Base-by-base conservation (phyloP, 2,113 vertebrate species). In the Spea bombifrons region DNA sequence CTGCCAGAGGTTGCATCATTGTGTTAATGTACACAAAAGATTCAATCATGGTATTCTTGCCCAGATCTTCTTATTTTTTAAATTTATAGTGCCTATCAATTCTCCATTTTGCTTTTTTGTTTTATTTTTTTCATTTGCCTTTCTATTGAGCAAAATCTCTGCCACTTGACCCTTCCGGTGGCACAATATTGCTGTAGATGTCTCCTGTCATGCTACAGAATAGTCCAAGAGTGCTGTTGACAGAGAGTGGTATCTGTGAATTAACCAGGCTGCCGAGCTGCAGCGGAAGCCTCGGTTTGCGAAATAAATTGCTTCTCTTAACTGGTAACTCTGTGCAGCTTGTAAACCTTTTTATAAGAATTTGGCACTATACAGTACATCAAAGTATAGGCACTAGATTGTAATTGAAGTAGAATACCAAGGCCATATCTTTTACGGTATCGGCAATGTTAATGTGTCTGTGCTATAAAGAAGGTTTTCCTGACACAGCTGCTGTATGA, bases 81-180 rank as follows among this genome's bases (percentile, higher is more conserved):
- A 59, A 13, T 7, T 30, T 67, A 71, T 47, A 59, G 78, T 74
- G 78, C 71, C 78, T 74, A 66, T 43, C 52, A 64, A 17, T 61
- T 74, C 55, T 67, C 57, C 12, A 63, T 53, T 45, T 12, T 61
- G 15, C 7, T 46, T 4, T 64, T 47, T 17, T 59, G 55, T 75
- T 59, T 59, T 70, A 46, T 70, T 63, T 30, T 61, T 49, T 30
- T 64, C 1, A 6, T 68, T 68, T 66, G 46, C 46, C 7, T 66
- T 2, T 43, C 17, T 73, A 8, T 53, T 30, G 30, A 30, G 30
- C 30, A 17, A 53, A 46, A 61, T n/a, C 10, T 30, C 5, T 17
- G 9, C 9, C 52, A 50, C 8, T 57, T 67, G 61, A 74, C 52
- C 52, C 49, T 73, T 73, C 57, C 50, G 44, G 78, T 74, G 45